phyloP scores from a whole-genome alignment of 2,888 invertebrate genomes.

The Drosophila formosana region DNA sequence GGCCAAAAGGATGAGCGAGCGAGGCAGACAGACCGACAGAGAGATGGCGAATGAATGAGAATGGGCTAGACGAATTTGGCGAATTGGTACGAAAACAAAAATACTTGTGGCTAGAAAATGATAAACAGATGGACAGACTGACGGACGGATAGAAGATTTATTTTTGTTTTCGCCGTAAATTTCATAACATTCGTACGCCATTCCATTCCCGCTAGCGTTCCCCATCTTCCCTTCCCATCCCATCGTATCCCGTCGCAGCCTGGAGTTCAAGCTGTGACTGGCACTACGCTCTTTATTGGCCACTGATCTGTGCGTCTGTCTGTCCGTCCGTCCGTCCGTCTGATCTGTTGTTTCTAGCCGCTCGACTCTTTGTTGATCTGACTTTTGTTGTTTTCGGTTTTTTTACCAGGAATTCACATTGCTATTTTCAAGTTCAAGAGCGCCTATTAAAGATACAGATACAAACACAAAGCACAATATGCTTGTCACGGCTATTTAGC shows the following conservation, averaged over 20 bases:
- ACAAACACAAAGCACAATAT: slow-evolving; percentile 15
- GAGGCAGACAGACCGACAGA: slow-evolving; percentile 19
- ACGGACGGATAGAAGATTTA: slow-evolving; percentile 55
- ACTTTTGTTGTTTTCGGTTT: slow-evolving; percentile 37
- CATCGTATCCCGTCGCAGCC: not conserved
- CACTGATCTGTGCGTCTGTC: not conserved
- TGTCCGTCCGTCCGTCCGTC: slow-evolving; percentile 17
- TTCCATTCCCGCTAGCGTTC: slow-evolving; percentile 31
- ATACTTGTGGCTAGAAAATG: slow-evolving; percentile 2
- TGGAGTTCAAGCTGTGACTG: not conserved
- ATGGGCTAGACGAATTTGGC: slow-evolving; percentile 2
- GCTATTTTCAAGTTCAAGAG: slow-evolving; percentile 74
- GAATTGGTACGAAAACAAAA: slow-evolving; percentile 1
- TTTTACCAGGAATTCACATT: slow-evolving; percentile 62
- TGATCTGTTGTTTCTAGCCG: slow-evolving; percentile 13
- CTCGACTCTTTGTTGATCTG: slow-evolving; percentile 10
- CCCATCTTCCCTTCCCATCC: not conserved
- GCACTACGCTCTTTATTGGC: not conserved
- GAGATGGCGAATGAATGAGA: slow-evolving; percentile 16
- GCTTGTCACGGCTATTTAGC: slow-evolving; percentile 49
- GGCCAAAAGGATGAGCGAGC: slow-evolving; percentile 60
- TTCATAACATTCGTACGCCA: slow-evolving; percentile 63
- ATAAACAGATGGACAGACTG: slow-evolving; percentile 1
- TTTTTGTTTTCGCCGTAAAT: slow-evolving; percentile 68
- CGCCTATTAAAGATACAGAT: slow-evolving; percentile 32